phyloP scores from a whole-genome alignment of 2,113 vertebrate species.

The Myrmecophaga tridactyla region DNA sequence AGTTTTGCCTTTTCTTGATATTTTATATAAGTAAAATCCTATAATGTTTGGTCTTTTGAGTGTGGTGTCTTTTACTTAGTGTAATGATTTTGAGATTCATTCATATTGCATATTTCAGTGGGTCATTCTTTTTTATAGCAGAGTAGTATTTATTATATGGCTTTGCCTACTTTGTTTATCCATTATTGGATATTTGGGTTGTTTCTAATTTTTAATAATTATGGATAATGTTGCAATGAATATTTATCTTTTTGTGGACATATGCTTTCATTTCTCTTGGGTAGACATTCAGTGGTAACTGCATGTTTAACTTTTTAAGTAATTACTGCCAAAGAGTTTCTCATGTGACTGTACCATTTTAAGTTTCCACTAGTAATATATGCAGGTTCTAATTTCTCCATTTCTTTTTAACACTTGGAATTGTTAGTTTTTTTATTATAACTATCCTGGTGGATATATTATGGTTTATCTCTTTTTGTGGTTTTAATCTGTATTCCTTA shows the following conservation, averaged over 20 bases:
- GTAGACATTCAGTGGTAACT: background rate
- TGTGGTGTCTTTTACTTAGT: background rate
- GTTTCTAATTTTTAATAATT: background rate
- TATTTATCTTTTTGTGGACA: background rate
- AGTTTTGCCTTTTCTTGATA: background rate
- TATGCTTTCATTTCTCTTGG: background rate
- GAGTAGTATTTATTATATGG: background rate
- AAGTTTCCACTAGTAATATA: background rate
- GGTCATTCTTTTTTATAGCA: background rate
- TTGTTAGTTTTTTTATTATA: background rate
- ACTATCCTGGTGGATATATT: background rate
- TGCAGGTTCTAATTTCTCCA: background rate
- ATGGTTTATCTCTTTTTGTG: background rate
- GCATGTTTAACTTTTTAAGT: background rate
- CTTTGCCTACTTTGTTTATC: background rate
- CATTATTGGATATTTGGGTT: background rate
- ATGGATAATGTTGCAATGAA: background rate
- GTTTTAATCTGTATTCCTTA: background rate
- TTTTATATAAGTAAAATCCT: background rate
- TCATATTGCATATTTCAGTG: background rate
- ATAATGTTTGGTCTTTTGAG: background rate
- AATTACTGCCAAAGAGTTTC: background rate
- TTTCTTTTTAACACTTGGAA: background rate
- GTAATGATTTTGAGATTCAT: background rate
- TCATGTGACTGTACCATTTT: background rate